phyloP scores from a whole-genome alignment of 2,113 vertebrate genomes.

The Mirounga angustirostris region DNA sequence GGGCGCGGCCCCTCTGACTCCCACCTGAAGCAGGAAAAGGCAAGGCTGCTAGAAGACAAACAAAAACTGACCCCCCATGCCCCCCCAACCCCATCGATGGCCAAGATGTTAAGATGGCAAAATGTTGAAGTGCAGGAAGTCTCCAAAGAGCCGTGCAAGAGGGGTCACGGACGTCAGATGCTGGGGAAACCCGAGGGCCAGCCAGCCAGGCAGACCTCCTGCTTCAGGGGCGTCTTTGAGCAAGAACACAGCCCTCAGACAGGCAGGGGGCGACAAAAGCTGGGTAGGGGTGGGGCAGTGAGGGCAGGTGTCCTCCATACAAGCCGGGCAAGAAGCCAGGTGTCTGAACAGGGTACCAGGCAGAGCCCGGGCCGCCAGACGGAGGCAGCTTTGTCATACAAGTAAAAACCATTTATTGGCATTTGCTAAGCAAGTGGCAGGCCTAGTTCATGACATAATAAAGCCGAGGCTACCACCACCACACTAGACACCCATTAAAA shows the following conservation, averaged over 20 bases:
- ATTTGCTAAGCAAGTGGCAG: neutral
- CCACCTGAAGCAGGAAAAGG: neutral
- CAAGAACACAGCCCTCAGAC: too few species aligned
- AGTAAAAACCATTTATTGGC: neutral
- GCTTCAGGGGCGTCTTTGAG: neutral
- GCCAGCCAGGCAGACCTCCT: neutral
- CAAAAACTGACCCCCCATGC: neutral
- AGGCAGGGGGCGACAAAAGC: neutral
- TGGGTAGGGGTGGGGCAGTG: too few species aligned
- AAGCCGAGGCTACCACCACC: neutral
- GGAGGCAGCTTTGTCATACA: neutral
- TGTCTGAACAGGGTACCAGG: neutral
- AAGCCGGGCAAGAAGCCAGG: neutral
- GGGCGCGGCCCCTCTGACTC: neutral
- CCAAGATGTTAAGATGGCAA: neutral
- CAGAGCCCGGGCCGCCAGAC: neutral
- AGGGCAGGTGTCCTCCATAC: neutral
- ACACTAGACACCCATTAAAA: neutral
- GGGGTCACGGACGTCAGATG: accelerated
- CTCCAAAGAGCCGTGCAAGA: neutral
- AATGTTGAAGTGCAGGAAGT: neutral
- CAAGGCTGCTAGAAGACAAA: neutral
- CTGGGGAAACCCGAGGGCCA: neutral
- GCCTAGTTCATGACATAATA: neutral
- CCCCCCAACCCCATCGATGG: neutral